Base-by-base conservation (phyloP, 2,888 invertebrate species). In the Atrina japonica region DNA sequence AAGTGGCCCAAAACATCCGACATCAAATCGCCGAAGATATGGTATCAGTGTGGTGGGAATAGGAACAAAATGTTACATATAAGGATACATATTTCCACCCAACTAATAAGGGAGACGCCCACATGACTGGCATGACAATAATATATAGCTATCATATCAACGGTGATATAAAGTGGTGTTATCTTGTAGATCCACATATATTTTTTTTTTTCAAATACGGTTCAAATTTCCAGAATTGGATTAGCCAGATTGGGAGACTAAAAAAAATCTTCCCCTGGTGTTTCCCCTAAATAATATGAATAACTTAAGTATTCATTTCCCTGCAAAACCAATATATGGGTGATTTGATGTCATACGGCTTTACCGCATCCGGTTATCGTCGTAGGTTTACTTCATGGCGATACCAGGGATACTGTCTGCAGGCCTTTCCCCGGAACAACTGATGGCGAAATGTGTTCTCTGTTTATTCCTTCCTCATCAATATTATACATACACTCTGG, bases 61-160 rank as follows among this genome's bases (percentile, higher is more conserved):
- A 75, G 65, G 71, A 73, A 75, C 5, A 77, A 41, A 5, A 72
- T 61, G 0, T 71, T n/a, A n/a, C n/a, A n/a, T n/a, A n/a, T n/a
- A n/a, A n/a, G n/a, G n/a, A n/a, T 73, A 25, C 67, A 45, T 2
- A 70, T 41, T 16, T 52, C 0, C 41, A 23, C 70, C 75, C 75
- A 73, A 18, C 72, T 49, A 47, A 71, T 66, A 9, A 72, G 21
- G 11, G 43, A 11, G 1, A 75, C 18, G 2, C 73, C 65, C 6
- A 73, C 60, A 29, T 73, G 75, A 11, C 68, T 66, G 25, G 40
- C 71, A 35, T 73, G 77, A 14, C 77, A 66, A 58, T 77, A 73
- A 70, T 73, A 69, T n/a, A 73, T 41, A 2, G 63, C 56, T 27
- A 29, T 47, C 2, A 18, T 14, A 0, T 40, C 58, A 5, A 18